These are phyloP conservation scores for Kryptolebias marmoratus DNA, from an alignment of 2,113 vertebrate genomes.

Conservation along the genomic window DNA sequence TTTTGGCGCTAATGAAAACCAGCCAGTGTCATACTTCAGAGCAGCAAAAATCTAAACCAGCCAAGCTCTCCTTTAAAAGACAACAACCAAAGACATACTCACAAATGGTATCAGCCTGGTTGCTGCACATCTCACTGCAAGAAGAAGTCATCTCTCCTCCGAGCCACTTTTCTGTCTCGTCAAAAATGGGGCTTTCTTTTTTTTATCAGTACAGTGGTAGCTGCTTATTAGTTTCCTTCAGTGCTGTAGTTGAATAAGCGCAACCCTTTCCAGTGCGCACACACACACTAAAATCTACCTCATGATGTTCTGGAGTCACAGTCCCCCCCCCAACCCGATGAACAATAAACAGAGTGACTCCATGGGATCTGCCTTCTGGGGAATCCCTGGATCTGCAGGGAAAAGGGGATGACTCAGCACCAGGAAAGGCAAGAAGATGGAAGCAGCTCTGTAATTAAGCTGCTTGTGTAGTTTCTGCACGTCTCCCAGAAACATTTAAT, in stretches of 20 bases:
- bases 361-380: slow-evolving; percentile 65
- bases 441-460: slow-evolving; percentile 62
- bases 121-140: slow-evolving; percentile 50
- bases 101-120: slow-evolving; percentile 53
- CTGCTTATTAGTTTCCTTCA: slow-evolving; percentile 20
- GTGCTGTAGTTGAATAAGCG: slow-evolving; percentile 6
- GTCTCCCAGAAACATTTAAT: slow-evolving; percentile 42
- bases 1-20: slow-evolving; percentile 66
- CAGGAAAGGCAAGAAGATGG: slow-evolving; percentile 19
- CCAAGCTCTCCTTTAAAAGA: slow-evolving; percentile 12
- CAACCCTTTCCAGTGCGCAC: background rate
- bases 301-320: slow-evolving; percentile 38
- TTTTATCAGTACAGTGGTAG: slow-evolving; percentile 15
- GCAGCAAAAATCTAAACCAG: slow-evolving; percentile 18
- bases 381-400: slow-evolving; percentile 66
- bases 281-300: slow-evolving; percentile 16
- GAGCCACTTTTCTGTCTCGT: background rate
- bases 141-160: slow-evolving; percentile 50
- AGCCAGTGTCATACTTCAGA: slow-evolving; percentile 42
- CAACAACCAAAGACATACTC: slow-evolving; percentile 60
- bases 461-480: slow-evolving; percentile 20
- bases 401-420: slow-evolving; percentile 45
- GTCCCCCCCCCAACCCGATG: slow-evolving; percentile 31
- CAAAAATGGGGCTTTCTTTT: too few species aligned
- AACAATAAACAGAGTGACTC: slow-evolving; percentile 69